Conservation (phyloP, 2,797 vertebrate genomes). For the Lagorchestes hirsutus region DNA sequence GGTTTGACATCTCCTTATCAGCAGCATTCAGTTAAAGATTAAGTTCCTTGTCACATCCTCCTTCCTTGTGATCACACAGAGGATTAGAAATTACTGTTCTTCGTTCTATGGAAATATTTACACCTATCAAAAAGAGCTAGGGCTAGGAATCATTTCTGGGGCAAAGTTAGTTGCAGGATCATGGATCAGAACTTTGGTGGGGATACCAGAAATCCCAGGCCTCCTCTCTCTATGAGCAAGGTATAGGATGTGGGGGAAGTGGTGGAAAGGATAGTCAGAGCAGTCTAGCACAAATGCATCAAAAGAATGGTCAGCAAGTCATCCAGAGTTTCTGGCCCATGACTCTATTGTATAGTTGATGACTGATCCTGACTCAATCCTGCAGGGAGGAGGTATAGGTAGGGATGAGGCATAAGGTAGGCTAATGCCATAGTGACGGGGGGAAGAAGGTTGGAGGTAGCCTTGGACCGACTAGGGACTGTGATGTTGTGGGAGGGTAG, state of each 20-base stretch:
- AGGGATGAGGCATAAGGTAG: background rate
- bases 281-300: background rate
- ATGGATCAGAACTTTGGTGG: background rate
- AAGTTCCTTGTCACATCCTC: constrained; percentile 57
- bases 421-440: background rate
- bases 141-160: background rate
- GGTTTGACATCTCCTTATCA: background rate
- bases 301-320: background rate
- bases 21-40: constrained; percentile 60
- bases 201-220: background rate
- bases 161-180: background rate
- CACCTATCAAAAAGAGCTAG: background rate
- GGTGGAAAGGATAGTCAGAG: background rate
- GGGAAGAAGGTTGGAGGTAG: background rate
- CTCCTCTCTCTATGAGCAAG: background rate
- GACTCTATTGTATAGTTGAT: background rate
- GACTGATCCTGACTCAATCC: background rate
- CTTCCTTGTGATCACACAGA: background rate
- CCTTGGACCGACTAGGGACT: background rate
- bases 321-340: background rate
- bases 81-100: background rate
- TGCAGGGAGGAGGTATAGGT: background rate
- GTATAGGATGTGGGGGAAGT: background rate
- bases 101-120: constrained; percentile 1
- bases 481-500: background rate